Evolutionary conservation across 1,140 invertebrate species (phyloP).

Genomic region (Dreissena rostriformis): DNA sequence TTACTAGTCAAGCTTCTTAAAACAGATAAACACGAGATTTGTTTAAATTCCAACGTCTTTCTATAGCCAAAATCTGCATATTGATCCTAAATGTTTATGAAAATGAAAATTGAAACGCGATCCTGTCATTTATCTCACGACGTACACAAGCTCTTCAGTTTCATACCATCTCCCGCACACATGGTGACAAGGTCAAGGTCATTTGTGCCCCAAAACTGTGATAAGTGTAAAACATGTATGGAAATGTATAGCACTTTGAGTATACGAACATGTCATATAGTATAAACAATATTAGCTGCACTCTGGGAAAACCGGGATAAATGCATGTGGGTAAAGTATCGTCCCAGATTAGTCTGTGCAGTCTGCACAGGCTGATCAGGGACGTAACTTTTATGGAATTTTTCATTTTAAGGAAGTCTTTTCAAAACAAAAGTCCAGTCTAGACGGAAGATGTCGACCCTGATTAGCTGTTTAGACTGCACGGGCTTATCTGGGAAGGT

Average conservation of each 20-base stretch:
- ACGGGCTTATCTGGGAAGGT: too few relatives aligned
- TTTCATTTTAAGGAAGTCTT: too few relatives aligned
- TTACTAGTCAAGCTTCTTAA: background rate
- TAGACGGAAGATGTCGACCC: too few relatives aligned
- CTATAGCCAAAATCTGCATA: background rate
- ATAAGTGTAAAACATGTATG: slow-evolving; percentile 50
- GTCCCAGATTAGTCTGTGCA: too few relatives aligned
- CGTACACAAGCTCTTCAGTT: background rate
- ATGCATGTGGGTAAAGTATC: background rate
- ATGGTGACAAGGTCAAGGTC: slow-evolving; percentile 50
- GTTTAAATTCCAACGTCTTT: background rate
- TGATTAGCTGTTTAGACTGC: too few relatives aligned
- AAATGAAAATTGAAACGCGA: background rate
- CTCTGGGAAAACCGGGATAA: background rate
- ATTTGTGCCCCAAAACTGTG: slow-evolving; percentile 45
- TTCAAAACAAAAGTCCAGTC: too few relatives aligned
- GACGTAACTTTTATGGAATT: too few relatives aligned
- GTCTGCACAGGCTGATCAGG: too few relatives aligned
- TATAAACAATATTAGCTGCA: slow-evolving; percentile 18
- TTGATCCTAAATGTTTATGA: background rate
- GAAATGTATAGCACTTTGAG: slow-evolving; percentile 53
- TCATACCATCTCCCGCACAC: slow-evolving; percentile 32
- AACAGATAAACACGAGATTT: background rate
- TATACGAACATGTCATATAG: slow-evolving; percentile 26
- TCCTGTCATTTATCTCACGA: slow-evolving; percentile 10